phyloP scores from a whole-genome alignment of 2,797 vertebrate genomes.

The Diceros bicornis region DNA sequence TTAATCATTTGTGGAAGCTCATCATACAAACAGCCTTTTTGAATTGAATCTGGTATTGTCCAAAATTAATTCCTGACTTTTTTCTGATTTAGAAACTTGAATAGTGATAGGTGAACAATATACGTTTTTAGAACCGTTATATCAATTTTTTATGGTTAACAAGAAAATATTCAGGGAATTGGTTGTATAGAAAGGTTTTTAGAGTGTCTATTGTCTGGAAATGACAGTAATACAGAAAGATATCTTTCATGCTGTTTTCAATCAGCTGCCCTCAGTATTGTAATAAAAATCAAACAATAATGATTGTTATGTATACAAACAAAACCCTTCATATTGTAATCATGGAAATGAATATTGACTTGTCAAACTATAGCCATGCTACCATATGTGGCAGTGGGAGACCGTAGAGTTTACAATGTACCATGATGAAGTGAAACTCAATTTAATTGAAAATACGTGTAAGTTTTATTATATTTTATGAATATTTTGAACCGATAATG shows the following conservation, averaged over 20 bases:
- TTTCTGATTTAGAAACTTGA: constrained; percentile 30
- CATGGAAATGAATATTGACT: constrained; percentile 48
- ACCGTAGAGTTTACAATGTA: neutral
- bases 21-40: neutral
- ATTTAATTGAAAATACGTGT: neutral
- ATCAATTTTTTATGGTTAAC: neutral
- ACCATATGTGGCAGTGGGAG: neutral
- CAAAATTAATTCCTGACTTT: constrained; percentile 11
- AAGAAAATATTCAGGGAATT: constrained; percentile 52
- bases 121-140: neutral
- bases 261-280: neutral
- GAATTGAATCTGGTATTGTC: neutral
- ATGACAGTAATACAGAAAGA: neutral
- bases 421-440: neutral
- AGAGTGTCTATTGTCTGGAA: neutral
- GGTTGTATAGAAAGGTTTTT: neutral
- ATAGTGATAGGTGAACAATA: neutral
- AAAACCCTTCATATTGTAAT: constrained; percentile 3
- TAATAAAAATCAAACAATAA: constrained; percentile 65
- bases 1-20: constrained; percentile 49
- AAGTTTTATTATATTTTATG: constrained; percentile 37
- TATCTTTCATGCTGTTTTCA: constrained; percentile 63
- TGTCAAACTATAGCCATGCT: neutral
- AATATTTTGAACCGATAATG: constrained; percentile 43
- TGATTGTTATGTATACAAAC: constrained; percentile 49